These are phyloP conservation scores for Melanotaenia nigrans DNA, from an alignment of 2,797 vertebrate species.

Conservation along the genomic window DNA sequence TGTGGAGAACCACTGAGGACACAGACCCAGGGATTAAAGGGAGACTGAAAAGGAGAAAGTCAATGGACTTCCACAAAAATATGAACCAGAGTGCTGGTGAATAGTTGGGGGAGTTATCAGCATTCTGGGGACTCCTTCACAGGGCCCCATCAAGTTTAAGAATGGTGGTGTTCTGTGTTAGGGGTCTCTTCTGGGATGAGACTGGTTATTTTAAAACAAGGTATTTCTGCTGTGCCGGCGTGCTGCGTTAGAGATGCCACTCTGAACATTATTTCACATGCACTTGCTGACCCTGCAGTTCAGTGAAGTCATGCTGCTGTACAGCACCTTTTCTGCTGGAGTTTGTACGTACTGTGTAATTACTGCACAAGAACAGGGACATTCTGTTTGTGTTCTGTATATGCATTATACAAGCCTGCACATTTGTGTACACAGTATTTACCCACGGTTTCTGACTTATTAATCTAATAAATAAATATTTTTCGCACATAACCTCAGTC, in stretches of 20 bases:
- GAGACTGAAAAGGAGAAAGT: slow-evolving; percentile 87
- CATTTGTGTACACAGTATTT: slow-evolving; percentile 2
- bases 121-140: slow-evolving; percentile 75
- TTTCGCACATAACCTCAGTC: not conserved
- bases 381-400: not conserved
- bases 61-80: slow-evolving; percentile 86
- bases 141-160: slow-evolving; percentile 71
- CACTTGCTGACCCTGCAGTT: slow-evolving; percentile 42
- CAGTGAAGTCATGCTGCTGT: slow-evolving; percentile 37
- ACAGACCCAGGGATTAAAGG: slow-evolving; percentile 86
- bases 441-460: not conserved
- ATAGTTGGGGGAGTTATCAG: slow-evolving; percentile 78
- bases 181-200: slow-evolving; percentile 61
- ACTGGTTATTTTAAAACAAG: slow-evolving; percentile 50
- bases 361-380: slow-evolving; percentile 7
- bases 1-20: slow-evolving; percentile 85
- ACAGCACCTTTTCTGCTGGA: slow-evolving; percentile 13
- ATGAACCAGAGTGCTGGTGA: slow-evolving; percentile 79
- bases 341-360: not conserved
- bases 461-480: not conserved
- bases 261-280: slow-evolving; percentile 32
- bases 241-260: slow-evolving; percentile 24
- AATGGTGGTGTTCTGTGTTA: slow-evolving; percentile 54
- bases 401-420: not conserved
- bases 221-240: slow-evolving; percentile 54